Evolutionary conservation across 2,888 invertebrate species (phyloP), one percentile per base, ranked within the genome.

Genomic region (Tethea ocularis): DNA sequence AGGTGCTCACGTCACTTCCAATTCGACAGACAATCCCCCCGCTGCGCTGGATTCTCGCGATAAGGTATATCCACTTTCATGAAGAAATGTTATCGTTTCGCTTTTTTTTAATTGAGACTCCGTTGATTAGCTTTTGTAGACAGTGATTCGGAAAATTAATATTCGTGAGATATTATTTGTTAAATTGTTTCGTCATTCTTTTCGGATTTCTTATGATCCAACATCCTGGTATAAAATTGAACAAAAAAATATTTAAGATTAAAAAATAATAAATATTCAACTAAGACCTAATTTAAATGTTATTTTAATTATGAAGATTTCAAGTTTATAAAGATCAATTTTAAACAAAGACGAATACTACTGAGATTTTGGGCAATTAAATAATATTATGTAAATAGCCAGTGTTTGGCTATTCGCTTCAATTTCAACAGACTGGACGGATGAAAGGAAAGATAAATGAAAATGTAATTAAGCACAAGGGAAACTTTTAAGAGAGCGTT

Each of bases 401-500:
- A 64, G 66, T 74, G 77, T 75, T 81, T 71, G 61, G 63, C 63
- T 64, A 66, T 68, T 69, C 66, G 66, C 61, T 62, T 54, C 67
- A 69, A 70, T 72, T 71, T 63, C 67, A 58, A 60, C 68, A 68
- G 75, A 61, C 69, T 72, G 77, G 74, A 79, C 74, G 77, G 77
- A 82, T 75, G 78, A 82, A 80, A 80, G 77, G 75, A 78, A 86
- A 89, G 87, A 88, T 88, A 88, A 89, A 89, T 90, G 88, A 89
- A 89, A 90, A 87, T 74, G 86, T 89, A 90, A 91, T 90, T 90
- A 91, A 88, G 86, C 85, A 84, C 76, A 80, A 84, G 83, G 80
- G 82, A 85, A 90, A 89, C 80, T 88, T 87, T 87, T 81, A 80
- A 80, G 81, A 83, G 79, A 83, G 80, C 82, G 83, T 86, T 87